A percentile compares a stretch with the other conserved stretches of the same genome.
These are phyloP conservation scores for Malacoctenus gilli DNA, from an alignment of 2,797 vertebrate genomes.

Conservation along the genomic window DNA sequence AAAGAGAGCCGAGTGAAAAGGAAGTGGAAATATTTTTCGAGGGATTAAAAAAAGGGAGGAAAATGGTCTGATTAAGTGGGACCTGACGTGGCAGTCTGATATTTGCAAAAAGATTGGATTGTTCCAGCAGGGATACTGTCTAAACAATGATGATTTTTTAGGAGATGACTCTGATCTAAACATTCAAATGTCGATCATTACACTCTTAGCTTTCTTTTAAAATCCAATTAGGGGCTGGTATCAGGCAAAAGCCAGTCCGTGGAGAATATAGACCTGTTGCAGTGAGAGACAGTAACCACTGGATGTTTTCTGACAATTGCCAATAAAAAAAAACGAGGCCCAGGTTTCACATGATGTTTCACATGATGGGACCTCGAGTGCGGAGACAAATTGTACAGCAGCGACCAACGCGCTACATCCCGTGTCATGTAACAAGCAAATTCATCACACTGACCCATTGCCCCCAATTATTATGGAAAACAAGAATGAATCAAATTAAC, in stretches of 20 bases:
- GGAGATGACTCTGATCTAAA: constrained; percentile 59
- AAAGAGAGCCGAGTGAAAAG: constrained; percentile 38
- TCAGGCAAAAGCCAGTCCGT: constrained; percentile 17
- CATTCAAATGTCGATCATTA: constrained; percentile 66
- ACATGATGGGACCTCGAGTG: constrained; percentile 34
- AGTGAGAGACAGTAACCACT: not conserved
- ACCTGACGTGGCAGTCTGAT: constrained; percentile 63
- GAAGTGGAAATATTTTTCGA: constrained; percentile 48
- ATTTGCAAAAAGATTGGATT: constrained; percentile 64
- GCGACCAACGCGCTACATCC: constrained; percentile 58
- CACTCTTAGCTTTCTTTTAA: constrained; percentile 29
- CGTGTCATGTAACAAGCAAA: constrained; percentile 76
- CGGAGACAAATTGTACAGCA: constrained; percentile 54
- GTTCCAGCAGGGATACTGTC: constrained; percentile 57
- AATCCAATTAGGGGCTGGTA: constrained; percentile 46
- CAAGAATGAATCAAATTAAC: constrained; percentile 80
- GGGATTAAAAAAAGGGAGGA: constrained; percentile 45
- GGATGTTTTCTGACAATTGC: constrained; percentile 28
- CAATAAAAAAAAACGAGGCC: constrained; percentile 42
- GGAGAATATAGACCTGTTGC: constrained; percentile 46
- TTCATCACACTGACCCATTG: constrained; percentile 74
- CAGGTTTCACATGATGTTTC: constrained; percentile 12
- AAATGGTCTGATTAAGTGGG: constrained; percentile 59
- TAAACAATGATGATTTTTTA: constrained; percentile 58
- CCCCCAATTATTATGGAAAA: constrained; percentile 83